phyloP scores from a whole-genome alignment of 2,797 vertebrate genomes.

The Tapera naevia region DNA sequence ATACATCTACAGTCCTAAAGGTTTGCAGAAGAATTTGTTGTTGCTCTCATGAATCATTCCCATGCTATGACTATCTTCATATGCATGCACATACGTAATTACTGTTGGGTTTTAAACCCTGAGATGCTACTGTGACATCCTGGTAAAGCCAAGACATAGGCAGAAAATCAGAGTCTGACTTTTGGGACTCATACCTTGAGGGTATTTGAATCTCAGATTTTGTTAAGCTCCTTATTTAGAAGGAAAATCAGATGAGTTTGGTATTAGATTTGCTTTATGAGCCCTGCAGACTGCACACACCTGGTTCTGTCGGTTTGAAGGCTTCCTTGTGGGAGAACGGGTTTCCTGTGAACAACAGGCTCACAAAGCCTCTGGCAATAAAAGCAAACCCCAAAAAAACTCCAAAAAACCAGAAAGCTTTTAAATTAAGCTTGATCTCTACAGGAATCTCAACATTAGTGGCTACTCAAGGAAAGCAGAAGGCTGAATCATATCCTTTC shows the following conservation, averaged over 20 bases:
- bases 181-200: not conserved
- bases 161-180: not conserved
- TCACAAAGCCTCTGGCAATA: not conserved
- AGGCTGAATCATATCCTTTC: not conserved
- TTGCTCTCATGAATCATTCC: constrained; percentile 48
- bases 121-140: not conserved
- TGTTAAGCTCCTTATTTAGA: not conserved
- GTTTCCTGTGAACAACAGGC: not conserved
- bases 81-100: not conserved
- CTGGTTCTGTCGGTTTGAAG: not conserved
- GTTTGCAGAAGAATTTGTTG: constrained; percentile 25
- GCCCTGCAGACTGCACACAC: not conserved
- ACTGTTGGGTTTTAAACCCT: not conserved
- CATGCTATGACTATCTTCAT: constrained; percentile 33
- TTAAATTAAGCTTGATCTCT: not conserved
- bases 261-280: not conserved
- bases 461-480: not conserved
- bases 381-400: too few species aligned
- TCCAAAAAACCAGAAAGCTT: not conserved
- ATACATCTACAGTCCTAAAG: constrained; percentile 6
- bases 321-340: not conserved
- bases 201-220: constrained; percentile 21
- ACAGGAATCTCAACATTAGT: not conserved
- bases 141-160: not conserved
- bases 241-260: not conserved